Conservation (phyloP, 2,797 vertebrate species). For the Darevskia nairensis region DNA sequence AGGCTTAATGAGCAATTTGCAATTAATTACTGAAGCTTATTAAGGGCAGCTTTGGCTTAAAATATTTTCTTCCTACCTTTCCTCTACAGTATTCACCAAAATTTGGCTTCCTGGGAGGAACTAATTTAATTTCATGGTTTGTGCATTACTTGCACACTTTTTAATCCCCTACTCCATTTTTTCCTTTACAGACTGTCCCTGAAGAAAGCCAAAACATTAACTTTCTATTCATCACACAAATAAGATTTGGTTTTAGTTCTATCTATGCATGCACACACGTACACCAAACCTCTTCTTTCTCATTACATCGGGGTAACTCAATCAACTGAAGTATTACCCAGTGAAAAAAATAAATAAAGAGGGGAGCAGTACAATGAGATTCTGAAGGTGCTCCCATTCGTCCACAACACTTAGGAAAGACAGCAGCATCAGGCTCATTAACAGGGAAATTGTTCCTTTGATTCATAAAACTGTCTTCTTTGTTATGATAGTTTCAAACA, state of each 20-base stretch:
- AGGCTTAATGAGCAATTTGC: constrained; percentile 70
- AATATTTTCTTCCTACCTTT: constrained; percentile 75
- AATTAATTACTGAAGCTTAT: constrained; percentile 76
- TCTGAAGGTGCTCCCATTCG: constrained; percentile 25
- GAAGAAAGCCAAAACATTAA: constrained; percentile 74
- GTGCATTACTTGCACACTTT: constrained; percentile 72
- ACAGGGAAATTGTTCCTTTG: not conserved
- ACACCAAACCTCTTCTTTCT: constrained; percentile 50
- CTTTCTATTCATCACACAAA: constrained; percentile 67
- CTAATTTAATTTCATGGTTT: constrained; percentile 79
- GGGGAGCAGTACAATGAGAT: not conserved
- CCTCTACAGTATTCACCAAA: constrained; percentile 76
- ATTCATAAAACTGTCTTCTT: not conserved
- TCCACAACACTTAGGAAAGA: not conserved
- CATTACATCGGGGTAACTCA: constrained; percentile 36
- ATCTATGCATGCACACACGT: constrained; percentile 60
- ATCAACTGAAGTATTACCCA: constrained; percentile 17
- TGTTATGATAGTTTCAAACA: not conserved
- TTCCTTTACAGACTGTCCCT: constrained; percentile 65
- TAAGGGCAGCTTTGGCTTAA: constrained; percentile 72
- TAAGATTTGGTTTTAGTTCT: constrained; percentile 59
- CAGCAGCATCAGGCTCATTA: not conserved
- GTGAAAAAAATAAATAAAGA: fast-evolving
- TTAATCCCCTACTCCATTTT: constrained; percentile 72
- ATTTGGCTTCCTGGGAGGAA: constrained; percentile 76